Conservation (phyloP, 2,888 invertebrate genomes). For the Eucriotettix oculatus region DNA sequence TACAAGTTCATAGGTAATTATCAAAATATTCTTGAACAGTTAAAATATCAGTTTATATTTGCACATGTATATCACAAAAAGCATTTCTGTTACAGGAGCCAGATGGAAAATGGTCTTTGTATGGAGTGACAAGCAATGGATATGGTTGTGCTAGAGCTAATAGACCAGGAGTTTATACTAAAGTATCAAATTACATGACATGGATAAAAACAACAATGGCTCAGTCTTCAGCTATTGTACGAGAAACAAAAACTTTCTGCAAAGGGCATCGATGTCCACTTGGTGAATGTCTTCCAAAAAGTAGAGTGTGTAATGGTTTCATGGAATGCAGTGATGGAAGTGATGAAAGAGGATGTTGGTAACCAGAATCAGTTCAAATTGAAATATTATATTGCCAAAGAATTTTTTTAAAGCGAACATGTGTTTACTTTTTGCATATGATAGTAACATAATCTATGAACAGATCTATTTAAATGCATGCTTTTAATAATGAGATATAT, state of each 20-base stretch:
- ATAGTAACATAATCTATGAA: no score
- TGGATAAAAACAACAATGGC: slow-evolving; percentile 48
- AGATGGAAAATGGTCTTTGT: slow-evolving; percentile 26
- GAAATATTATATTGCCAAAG: no score
- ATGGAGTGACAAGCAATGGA: slow-evolving; percentile 60
- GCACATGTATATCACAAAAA: no score
- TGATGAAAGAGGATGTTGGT: slow-evolving; percentile 45
- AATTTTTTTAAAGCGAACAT: no score
- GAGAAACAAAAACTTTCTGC: slow-evolving; percentile 2
- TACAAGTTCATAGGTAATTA: no score
- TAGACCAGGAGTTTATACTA: slow-evolving; percentile 66
- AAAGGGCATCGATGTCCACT: slow-evolving; percentile 57
- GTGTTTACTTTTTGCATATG: no score
- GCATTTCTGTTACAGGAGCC: slow-evolving; percentile 23
- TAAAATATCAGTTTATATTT: no score
- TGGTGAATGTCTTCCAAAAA: slow-evolving; percentile 53
- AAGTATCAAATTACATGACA: slow-evolving; percentile 53
- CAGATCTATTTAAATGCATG: no score
- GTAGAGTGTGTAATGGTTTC: slow-evolving; percentile 58
- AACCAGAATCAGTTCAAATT: background rate
- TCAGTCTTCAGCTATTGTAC: slow-evolving; percentile 36
- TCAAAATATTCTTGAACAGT: no score
- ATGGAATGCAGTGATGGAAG: slow-evolving; percentile 62
- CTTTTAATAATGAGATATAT: no score
- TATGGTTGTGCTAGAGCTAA: slow-evolving; percentile 65